Base-by-base conservation (phyloP, 2,113 vertebrate genomes). In the Nymphicus hollandicus region DNA sequence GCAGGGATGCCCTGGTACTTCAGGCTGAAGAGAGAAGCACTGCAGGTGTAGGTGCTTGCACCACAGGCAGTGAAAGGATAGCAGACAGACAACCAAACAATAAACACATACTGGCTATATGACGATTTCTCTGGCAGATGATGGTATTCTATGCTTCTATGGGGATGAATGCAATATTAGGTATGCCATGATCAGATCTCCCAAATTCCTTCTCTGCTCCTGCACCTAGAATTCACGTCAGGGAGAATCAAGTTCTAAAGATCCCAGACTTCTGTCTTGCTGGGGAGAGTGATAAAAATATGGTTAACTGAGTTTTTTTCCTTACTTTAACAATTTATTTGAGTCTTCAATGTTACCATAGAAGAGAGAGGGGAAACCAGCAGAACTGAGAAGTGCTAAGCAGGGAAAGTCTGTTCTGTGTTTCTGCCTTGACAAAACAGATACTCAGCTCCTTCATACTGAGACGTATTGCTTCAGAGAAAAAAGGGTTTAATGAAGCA, bases 51-150 rank as follows among this genome's bases (percentile, higher is more conserved):
- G 24, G 20, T 35, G 53, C 33, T 46, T 11, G 76, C 44, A 44
- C 24, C 33, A 4, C 49, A 64, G n/a, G 49, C 0, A 39, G 12
- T 2, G 53, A 72, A 37, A 63, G 12, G 28, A 50, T 5, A 31
- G 25, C 18, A 43, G 41, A 24, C 43, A 53, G 33, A 46, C 35
- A 39, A 47, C 19, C 0, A 1, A 15, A 12, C 20, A 37, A 19
- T 33, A 25, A 86, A 46, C 12, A 47, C 7, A 0, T 3, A 7
- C 9, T 20, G 68, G 5, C 22, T 17, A 0, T 3, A 8, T 0
- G 8, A 78, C 16, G 37, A 29, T 73, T 61, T 15, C n/a, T 37
- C 53, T 70, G 73, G 43, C 14, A 80, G 71, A 39, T 16, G 17
- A 8, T 41, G 56, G 56, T 35, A 58, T 35, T 58, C 33, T n/a